Evolutionary conservation across 35 echinoderm and acorn worm genomes (phyloP), one percentile per base, ranked within the genome.

Genomic region (Stichopus chloronotus): DNA sequence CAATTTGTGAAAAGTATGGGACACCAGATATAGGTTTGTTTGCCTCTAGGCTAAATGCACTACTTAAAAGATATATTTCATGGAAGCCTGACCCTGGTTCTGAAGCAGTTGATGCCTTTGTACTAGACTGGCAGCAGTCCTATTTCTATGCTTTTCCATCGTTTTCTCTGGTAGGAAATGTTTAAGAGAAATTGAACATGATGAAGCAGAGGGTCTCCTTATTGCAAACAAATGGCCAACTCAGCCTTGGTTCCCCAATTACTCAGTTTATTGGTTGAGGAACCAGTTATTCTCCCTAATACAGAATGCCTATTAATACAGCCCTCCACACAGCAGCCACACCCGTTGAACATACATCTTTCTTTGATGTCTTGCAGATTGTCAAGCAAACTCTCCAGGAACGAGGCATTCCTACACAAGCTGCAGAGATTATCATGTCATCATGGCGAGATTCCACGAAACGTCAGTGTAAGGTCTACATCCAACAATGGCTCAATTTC

Each of bases 11-110:
- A 8, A 13, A 20, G 5, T 98, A 88, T 95, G 96, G 94, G 6
- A 80, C 2, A 52, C 96, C 96, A 52, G 82, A 91, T 22, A 98
- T 95, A n/a, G n/a, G n/a, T n/a, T n/a, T n/a, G n/a, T n/a, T n/a
- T n/a, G n/a, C n/a, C n/a, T n/a, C n/a, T n/a, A 78, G 7, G 53
- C 5, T 52, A 23, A 65, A 81, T 84, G 22, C 9, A 4, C 5
- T 72, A 87, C 21, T 63, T 17, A 69, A 52, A n/a, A 72, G 53
- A 86, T 72, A 87, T 12, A 57, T 68, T 30, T 88, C 57, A 8
- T 88, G 58, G 60, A 69, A 88, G 24, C 86, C 86, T 88, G 86
- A 63, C 21, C 86, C 86, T 14, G 86, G 86, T 63, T 22, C 86
- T 19, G 17, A 88, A 69, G 53, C 17, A 43, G 60, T 69, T 88